phyloP scores from a whole-genome alignment of 2,113 vertebrate genomes.

The Crypturellus undulatus region DNA sequence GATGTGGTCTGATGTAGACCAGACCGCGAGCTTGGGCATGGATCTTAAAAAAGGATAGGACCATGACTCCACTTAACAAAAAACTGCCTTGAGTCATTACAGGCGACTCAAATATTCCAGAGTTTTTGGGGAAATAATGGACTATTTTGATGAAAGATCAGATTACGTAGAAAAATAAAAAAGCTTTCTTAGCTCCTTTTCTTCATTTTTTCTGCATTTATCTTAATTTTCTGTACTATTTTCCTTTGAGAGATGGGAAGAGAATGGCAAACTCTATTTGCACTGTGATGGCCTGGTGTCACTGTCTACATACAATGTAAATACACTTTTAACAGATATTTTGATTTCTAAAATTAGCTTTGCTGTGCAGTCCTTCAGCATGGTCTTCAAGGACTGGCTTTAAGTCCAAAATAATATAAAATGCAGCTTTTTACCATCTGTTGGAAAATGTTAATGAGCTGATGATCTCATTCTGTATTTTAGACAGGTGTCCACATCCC shows the following conservation, averaged over 20 bases:
- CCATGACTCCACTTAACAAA: accelerated
- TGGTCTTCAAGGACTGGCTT: not conserved
- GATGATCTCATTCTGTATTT: slow-evolving; percentile 71
- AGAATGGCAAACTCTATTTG: not conserved
- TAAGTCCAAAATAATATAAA: slow-evolving; percentile 24
- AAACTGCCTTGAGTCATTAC: not conserved
- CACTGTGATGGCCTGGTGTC: not conserved
- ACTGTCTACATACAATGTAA: not conserved
- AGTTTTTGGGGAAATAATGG: too few relatives aligned
- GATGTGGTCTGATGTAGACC: not conserved
- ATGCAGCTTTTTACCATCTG: slow-evolving; percentile 76
- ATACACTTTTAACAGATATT: not conserved
- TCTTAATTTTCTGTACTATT: not conserved
- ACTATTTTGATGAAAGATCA: not conserved
- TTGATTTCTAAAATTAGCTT: not conserved
- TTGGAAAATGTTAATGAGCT: slow-evolving; percentile 72
- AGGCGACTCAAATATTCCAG: not conserved
- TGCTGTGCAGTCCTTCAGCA: not conserved
- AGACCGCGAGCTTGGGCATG: accelerated
- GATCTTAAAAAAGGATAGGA: not conserved
- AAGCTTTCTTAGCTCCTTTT: not conserved
- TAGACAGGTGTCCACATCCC: slow-evolving; percentile 75
- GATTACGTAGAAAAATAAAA: not conserved
- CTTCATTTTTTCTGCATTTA: not conserved
- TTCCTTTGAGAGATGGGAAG: not conserved